A percentile compares a stretch with the other conserved stretches of the same genome.
These are phyloP conservation scores for Micronycteris hirsuta DNA, from an alignment of 2,113 vertebrate species.

Conservation along the genomic window DNA sequence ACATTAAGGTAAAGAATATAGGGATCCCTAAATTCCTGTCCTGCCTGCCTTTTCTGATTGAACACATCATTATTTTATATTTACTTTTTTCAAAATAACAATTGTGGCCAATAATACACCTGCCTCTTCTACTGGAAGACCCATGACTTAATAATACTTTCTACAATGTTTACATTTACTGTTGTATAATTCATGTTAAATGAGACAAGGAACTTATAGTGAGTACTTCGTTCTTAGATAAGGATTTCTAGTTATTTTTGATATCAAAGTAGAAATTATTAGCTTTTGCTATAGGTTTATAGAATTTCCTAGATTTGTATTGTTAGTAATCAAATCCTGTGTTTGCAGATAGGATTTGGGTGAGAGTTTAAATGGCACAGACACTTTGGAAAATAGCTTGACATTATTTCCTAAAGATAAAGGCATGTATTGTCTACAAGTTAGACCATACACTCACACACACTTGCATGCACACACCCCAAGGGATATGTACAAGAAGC, in stretches of 20 bases:
- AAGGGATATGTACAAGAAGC: not conserved
- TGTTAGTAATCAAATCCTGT: not conserved
- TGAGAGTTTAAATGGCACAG: not conserved
- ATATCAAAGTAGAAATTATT: not conserved
- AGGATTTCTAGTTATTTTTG: not conserved
- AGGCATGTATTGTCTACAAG: not conserved
- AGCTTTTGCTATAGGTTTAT: not conserved
- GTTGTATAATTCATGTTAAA: not conserved
- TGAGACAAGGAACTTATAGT: not conserved
- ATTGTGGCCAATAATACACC: not conserved
- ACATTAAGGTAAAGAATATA: not conserved
- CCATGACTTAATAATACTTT: not conserved
- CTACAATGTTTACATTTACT: not conserved
- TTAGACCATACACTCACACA: not conserved
- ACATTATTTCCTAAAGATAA: not conserved
- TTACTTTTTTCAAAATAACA: slow-evolving; percentile 13
- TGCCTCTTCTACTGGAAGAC: not conserved
- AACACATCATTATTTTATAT: not conserved
- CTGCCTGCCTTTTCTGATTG: slow-evolving; percentile 14
- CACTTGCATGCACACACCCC: not conserved
- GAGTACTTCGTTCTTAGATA: not conserved
- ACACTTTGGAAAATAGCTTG: not conserved
- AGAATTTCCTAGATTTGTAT: slow-evolving; percentile 10
- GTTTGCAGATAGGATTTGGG: not conserved
- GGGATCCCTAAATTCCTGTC: not conserved